These are phyloP conservation scores for Pseudanteris insignis DNA, from an alignment of 2,888 invertebrate species.

Conservation along the genomic window DNA sequence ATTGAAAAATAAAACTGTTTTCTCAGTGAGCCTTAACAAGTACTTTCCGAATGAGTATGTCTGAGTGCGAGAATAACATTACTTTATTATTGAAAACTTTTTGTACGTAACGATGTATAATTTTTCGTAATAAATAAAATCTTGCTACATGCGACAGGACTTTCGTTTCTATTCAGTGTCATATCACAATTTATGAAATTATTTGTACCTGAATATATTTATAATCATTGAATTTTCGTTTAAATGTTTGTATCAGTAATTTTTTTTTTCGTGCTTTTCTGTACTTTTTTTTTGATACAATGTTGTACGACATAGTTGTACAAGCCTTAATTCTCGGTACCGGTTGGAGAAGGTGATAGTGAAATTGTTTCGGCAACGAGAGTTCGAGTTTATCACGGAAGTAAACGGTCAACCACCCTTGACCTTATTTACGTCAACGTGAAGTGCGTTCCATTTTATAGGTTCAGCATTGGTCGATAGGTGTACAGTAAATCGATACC, in stretches of 20 bases:
- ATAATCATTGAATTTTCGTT: not conserved
- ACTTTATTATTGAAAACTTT: not conserved
- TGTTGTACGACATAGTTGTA: no score
- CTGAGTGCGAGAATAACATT: constrained; percentile 1
- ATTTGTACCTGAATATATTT: no score
- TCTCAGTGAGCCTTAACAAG: no score
- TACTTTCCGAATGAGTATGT: constrained; percentile 18
- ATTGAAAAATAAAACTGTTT: no score
- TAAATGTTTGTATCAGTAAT: not conserved
- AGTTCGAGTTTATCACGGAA: constrained; percentile 27
- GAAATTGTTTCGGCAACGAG: constrained; percentile 36
- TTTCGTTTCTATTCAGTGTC: not conserved
- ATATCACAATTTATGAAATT: no score
- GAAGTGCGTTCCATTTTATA: constrained; percentile 43
- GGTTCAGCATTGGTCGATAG: constrained; percentile 3
- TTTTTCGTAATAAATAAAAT: constrained; percentile 23
- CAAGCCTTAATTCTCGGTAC: no score
- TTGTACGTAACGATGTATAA: constrained; percentile 15
- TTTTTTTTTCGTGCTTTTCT: constrained; percentile 1
- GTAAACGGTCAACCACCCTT: constrained; percentile 42
- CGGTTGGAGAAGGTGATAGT: constrained; percentile 34
- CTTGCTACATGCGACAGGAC: not conserved
- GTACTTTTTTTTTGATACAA: not conserved
- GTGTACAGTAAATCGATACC: constrained; percentile 4
- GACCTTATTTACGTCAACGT: constrained; percentile 34